Evolutionary conservation across 2,113 vertebrate genomes (phyloP).

Genomic region (Mobula hypostoma): DNA sequence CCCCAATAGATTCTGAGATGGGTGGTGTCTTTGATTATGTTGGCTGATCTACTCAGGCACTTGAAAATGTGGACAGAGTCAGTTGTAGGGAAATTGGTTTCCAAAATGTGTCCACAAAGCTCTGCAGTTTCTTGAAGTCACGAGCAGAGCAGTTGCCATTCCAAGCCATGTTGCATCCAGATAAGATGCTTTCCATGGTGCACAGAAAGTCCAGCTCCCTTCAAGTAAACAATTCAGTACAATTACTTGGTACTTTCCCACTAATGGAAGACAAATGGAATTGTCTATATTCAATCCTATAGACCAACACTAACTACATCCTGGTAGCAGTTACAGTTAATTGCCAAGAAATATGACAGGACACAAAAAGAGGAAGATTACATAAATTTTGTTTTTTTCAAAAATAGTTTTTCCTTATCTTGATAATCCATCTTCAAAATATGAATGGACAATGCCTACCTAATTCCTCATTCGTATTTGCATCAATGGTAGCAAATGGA

Average conservation of each 20-base stretch:
- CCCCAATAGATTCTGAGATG: background rate
- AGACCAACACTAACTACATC: background rate
- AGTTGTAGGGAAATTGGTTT: no score
- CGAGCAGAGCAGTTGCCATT: no score
- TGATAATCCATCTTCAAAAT: background rate
- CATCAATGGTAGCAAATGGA: conserved; percentile 82
- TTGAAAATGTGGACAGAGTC: no score
- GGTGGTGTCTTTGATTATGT: no score
- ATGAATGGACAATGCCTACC: conserved; percentile 58
- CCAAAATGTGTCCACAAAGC: no score
- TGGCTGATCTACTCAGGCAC: no score
- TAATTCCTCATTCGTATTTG: conserved; percentile 84
- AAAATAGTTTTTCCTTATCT: background rate
- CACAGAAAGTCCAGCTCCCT: background rate
- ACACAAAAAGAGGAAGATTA: background rate
- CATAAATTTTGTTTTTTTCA: background rate
- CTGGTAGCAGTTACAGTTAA: background rate
- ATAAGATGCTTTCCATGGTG: no score
- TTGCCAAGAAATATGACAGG: background rate
- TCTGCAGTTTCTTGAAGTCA: no score
- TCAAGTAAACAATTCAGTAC: background rate
- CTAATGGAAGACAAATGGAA: background rate
- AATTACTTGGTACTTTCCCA: background rate
- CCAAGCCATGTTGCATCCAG: no score
- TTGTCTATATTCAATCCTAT: background rate